Base-by-base conservation (phyloP, 2,797 vertebrate species). In the Cryptoprocta ferox region DNA sequence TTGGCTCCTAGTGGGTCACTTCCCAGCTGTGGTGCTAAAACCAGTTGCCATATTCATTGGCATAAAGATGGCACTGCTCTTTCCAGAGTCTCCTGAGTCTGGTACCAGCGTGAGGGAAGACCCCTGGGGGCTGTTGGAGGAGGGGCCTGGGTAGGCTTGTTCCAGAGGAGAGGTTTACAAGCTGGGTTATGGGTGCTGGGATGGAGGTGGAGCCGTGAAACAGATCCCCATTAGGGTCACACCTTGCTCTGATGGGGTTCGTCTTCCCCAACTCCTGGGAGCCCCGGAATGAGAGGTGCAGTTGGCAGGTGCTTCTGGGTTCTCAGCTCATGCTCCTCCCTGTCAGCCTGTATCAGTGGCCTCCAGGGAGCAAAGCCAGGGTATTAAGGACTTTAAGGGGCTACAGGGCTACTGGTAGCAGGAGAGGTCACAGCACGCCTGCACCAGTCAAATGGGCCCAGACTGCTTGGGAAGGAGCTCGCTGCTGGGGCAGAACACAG, bases 301-400 rank as follows among this genome's bases (percentile, higher is more conserved):
- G 18, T 94, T 93, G 82, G 78, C n/a, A 73, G 59, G 87, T 53
- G 76, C 70, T 88, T 95, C 91, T 97, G 93, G 35, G 97, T 91
- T 89, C 96, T 96, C 84, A 37, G 97, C 96, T 98, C 97, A 98
- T 90, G 32, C 56, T 97, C 98, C 96, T 97, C 84, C 90, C 85
- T 42, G 83, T n/a, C 94, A 95, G 88, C 59, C 97, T 92, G 0
- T 1, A 95, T 80, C 56, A 89, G 76, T 93, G 83, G 85, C 97
- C 89, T 90, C 83, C 82, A 85, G 85, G 94, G 92, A 98, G 90
- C 85, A 83, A 95, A 89, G 73, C 26, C 79, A 35, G 95, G 42
- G 68, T 97, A 97, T 98, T 98, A 98, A 96, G 97, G 85, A 91
- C 97, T 98, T 98, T 92, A 92, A 95, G 96, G 97, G 97, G 96